These are phyloP conservation scores for Falco rusticolus DNA, from an alignment of 2,797 vertebrate species.

Conservation along the genomic window DNA sequence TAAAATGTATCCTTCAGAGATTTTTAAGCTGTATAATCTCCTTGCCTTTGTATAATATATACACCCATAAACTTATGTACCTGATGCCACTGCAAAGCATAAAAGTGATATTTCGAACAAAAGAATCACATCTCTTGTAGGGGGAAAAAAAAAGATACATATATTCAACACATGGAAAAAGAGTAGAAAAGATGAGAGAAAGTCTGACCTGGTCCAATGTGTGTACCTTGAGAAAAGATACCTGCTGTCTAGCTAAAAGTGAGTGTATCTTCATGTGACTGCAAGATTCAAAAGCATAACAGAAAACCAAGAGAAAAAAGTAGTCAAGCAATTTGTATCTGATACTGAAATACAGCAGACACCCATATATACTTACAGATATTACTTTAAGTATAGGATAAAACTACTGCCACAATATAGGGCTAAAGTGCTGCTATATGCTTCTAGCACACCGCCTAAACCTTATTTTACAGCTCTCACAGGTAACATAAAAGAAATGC, in stretches of 20 bases:
- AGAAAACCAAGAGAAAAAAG: background rate
- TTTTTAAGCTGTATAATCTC: background rate
- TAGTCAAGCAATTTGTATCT: background rate
- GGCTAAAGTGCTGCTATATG: background rate
- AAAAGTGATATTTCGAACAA: background rate
- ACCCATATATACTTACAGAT: background rate
- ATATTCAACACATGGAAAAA: background rate
- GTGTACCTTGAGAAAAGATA: background rate
- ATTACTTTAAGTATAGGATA: background rate
- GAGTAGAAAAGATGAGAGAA: background rate
- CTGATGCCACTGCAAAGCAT: background rate
- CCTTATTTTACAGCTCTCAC: conserved; percentile 8
- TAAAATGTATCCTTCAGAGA: background rate
- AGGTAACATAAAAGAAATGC: conserved; percentile 43
- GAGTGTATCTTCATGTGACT: background rate
- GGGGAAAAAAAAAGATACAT: background rate
- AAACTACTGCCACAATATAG: background rate
- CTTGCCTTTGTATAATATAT: background rate
- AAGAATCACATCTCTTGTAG: background rate
- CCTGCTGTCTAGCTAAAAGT: background rate
- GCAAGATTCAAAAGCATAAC: background rate
- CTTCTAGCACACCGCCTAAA: background rate
- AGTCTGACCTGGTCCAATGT: background rate
- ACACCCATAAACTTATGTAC: background rate
- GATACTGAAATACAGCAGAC: conserved; percentile 7